Evolutionary conservation across 2,113 vertebrate species (phyloP), one percentile per base, ranked within the genome.

Genomic region (Hiodon alosoides): DNA sequence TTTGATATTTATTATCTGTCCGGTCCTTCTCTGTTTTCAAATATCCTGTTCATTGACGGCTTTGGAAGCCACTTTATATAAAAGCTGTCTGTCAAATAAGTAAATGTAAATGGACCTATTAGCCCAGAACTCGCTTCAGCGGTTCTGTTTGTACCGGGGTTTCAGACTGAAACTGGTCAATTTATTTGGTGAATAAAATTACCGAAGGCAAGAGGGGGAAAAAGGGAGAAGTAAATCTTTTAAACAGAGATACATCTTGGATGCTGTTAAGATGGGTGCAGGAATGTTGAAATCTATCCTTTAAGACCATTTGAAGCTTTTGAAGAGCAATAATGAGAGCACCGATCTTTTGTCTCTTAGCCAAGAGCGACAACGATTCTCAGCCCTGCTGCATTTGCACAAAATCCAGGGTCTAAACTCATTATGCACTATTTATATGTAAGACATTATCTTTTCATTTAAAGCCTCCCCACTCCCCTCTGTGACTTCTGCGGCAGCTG

Each of bases 361-460:
- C 11, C 46, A 66, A 78, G 71, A 72, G 71, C 74, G 75, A 78
- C 75, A 77, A 72, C 72, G 5, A 9, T 54, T 52, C 47, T 13
- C 52, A 48, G 76, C 71, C 71, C 71, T 74, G 60, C 74, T 9
- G 64, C 66, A 71, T 80, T 74, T 71, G 71, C 80, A 74, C 7
- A 76, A 74, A 76, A 65, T 69, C 11, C 67, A 58, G 31, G 48
- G 67, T 9, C 65, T 50, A 77, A 66, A 76, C 72, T 82, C 77
- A 79, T 80, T 82, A 83, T 77, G 58, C 76, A 81, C 75, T 62
- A 81, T 80, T 80, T 74, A 76, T 80, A 76, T 76, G 74, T 64
- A 66, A 14, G 7, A 76, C 67, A 77, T 79, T 78, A 77, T 78
- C 78, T 77, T 78, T 74, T 74, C 62, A 75, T 76, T 77, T 77